Evolutionary conservation across 2,113 vertebrate species (phyloP).

Genomic region (Xenotilapia caudafasciata): DNA sequence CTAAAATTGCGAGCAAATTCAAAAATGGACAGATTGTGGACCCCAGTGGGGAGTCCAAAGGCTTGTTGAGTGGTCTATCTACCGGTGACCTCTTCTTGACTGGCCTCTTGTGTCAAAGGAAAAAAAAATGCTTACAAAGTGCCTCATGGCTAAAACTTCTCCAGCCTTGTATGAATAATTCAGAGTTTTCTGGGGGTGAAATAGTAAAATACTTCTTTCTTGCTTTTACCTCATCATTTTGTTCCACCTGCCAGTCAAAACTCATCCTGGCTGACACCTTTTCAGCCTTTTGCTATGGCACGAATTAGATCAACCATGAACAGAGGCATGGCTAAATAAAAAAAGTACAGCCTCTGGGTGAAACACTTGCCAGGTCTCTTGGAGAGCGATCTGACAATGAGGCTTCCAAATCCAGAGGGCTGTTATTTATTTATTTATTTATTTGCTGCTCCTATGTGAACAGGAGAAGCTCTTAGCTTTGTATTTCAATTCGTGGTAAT

Average conservation of each 20-base stretch:
- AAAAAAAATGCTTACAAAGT: background rate
- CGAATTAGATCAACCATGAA: background rate
- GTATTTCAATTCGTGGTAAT: background rate
- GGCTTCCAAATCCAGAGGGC: background rate
- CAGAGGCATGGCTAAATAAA: background rate
- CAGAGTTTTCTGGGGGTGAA: background rate
- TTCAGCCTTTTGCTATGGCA: background rate
- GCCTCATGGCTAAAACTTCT: background rate
- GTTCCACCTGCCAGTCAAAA: conserved; percentile 15
- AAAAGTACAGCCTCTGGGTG: background rate
- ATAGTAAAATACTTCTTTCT: background rate
- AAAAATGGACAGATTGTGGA: background rate
- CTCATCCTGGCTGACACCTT: background rate
- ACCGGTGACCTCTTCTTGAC: conserved; percentile 42
- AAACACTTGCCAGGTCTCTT: background rate
- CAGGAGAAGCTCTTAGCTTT: background rate
- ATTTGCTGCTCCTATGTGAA: background rate
- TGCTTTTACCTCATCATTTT: background rate
- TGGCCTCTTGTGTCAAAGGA: background rate
- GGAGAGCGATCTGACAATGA: conserved; percentile 2
- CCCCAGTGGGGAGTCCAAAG: conserved; percentile 23
- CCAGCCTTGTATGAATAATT: background rate
- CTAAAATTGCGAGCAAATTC: background rate
- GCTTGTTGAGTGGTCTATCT: background rate
- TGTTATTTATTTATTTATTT: background rate